phyloP scores from a whole-genome alignment of 2,888 invertebrate species.

The Hartigia nigra region DNA sequence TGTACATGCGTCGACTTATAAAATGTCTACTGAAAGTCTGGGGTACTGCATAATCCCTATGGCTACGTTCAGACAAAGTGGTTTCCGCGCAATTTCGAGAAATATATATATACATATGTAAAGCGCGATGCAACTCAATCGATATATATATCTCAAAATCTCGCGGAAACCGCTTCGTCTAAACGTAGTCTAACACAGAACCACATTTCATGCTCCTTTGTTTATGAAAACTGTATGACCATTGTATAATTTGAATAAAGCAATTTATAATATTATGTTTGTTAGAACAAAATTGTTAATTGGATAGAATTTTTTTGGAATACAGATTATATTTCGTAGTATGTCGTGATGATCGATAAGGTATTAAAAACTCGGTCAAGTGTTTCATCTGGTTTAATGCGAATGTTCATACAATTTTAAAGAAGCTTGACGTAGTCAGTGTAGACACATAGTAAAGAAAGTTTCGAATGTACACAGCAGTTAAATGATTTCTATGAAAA shows the following conservation, averaged over 20 bases:
- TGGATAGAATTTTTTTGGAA: not conserved
- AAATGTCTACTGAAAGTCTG: not conserved
- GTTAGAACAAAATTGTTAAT: not conserved
- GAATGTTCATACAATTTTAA: not conserved
- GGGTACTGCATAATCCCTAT: not conserved
- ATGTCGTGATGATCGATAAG: not conserved
- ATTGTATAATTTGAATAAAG: not conserved
- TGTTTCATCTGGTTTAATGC: not conserved
- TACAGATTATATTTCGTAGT: not conserved
- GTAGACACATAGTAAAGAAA: not conserved
- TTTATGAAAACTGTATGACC: not conserved
- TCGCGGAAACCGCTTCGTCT: too few species aligned
- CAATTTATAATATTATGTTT: not conserved
- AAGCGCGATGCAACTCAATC: too few species aligned
- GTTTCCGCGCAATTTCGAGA: too few species aligned
- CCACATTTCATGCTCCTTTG: not conserved
- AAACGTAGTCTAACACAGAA: not conserved
- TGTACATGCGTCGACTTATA: not conserved
- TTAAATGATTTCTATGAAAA: not conserved
- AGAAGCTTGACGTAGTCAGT: not conserved
- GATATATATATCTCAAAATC: too few species aligned
- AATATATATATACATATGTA: too few species aligned
- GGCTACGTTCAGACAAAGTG: too few species aligned
- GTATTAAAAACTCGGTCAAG: not conserved
- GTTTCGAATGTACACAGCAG: not conserved